Base-by-base conservation (phyloP, 1,140 invertebrate genomes). In the Trichonephila clavata region DNA sequence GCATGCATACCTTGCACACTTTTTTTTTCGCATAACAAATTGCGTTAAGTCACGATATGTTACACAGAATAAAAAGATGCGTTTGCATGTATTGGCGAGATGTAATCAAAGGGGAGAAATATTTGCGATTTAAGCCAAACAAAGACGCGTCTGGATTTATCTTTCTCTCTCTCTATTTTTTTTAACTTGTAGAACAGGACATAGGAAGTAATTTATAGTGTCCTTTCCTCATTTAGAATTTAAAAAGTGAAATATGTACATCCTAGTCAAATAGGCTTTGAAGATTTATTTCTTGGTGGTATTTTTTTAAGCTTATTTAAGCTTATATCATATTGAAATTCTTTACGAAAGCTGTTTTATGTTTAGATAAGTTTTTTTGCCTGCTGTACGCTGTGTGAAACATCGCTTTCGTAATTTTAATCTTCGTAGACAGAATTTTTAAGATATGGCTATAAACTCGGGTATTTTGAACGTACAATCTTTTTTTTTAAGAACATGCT, bases 41-140 rank as follows among this genome's bases (percentile, higher is more conserved):
- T 39, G 71, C 71, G 71, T 16, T 32, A 20, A 77, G 71, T 77
- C 71, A 77, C 71, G 71, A 77, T 39, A 77, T 18, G 27, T 77
- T 77, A 39, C 16, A 77, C 71, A 39, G 18, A 27, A 24, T 24
- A 77, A 77, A 77, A 27, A 16, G 32, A 32, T 77, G 27, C 24
- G 63, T 21, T 65, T 21, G 10, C 68, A 77, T 32, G 24, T 39
- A 39, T 77, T 39, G 32, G 71, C 16, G 32, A 77, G 71, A 77
- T 39, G 71, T 20, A 39, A 77, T 77, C 71, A 39, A 77, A 32
- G 71, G 27, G 61, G 71, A 77, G 68, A 77, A 13, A 77, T 39
- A 77, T 77, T 77, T 77, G 71, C 16, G 18, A 32, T 77, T 77
- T 27, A 77, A 77, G 32, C 71, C 16, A 32, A 77, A 77, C 71